Evolutionary conservation across 2,797 vertebrate species (phyloP).

Genomic region (Remorina albescens): DNA sequence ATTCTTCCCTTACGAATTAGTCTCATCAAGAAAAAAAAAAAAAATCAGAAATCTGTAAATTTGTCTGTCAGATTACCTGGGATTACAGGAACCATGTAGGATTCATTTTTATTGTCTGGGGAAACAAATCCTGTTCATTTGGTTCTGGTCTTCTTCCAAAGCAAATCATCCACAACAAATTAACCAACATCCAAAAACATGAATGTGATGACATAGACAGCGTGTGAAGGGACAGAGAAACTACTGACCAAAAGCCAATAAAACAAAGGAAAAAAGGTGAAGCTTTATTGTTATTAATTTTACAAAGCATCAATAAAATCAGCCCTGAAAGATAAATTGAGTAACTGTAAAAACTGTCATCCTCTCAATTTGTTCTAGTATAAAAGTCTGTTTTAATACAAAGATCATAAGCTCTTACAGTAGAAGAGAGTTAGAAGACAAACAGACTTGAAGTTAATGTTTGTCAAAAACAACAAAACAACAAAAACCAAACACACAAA

Average conservation of each 20-base stretch:
- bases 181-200: conserved; percentile 8
- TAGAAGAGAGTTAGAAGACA: conserved; percentile 70
- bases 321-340: conserved; percentile 74
- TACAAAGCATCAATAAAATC: conserved; percentile 81
- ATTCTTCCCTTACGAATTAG: conserved; percentile 21
- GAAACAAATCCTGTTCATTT: conserved; percentile 30
- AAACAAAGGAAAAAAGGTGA: conserved; percentile 64
- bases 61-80: conserved; percentile 31
- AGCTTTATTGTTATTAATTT: conserved; percentile 74
- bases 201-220: conserved; percentile 19
- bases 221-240: conserved; percentile 31
- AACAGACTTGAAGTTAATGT: conserved; percentile 54
- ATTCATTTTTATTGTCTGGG: conserved; percentile 5
- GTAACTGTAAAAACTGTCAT: conserved; percentile 70
- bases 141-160: conserved; percentile 7
- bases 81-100: conserved; percentile 21
- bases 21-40: conserved; percentile 31
- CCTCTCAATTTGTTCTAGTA: conserved; percentile 64
- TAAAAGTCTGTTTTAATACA: conserved; percentile 79
- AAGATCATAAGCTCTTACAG: conserved; percentile 72
- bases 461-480: conserved; percentile 44
- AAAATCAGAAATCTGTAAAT: conserved; percentile 33
- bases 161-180: conserved; percentile 28
- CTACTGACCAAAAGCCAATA: conserved; percentile 50
- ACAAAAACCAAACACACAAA: background rate